Conservation (phyloP, 1,140 invertebrate genomes). For the Parasteatoda tepidariorum region DNA sequence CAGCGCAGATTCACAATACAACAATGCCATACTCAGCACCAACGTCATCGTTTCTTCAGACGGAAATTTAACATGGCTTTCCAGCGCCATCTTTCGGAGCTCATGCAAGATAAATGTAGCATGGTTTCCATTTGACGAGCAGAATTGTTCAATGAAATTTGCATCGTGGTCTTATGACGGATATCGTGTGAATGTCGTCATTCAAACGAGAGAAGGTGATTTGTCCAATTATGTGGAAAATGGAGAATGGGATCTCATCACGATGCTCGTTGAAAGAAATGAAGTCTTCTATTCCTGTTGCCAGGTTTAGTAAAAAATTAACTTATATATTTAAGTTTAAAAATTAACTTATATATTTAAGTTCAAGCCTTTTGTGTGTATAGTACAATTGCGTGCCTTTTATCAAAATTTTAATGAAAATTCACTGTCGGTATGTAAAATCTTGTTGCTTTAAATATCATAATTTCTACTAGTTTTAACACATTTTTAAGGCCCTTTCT, state of each 20-base stretch:
- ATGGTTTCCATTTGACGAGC: slow-evolving; percentile 74
- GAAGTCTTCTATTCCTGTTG: slow-evolving; percentile 72
- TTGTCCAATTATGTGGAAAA: slow-evolving; percentile 74
- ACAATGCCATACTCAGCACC: slow-evolving; percentile 68
- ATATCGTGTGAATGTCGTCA: slow-evolving; percentile 61
- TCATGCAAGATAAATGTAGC: slow-evolving; percentile 70
- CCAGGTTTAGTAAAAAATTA: slow-evolving; percentile 35
- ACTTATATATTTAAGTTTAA: too few species aligned
- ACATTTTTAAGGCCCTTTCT: too few species aligned
- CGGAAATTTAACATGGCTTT: slow-evolving; percentile 68
- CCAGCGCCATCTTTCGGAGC: slow-evolving; percentile 68
- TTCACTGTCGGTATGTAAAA: background rate
- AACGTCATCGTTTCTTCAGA: slow-evolving; percentile 68
- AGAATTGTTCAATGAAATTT: slow-evolving; percentile 91
- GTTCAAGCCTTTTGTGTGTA: too few species aligned
- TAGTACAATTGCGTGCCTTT: background rate
- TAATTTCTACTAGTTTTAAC: too few species aligned
- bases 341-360: too few species aligned
- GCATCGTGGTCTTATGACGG: slow-evolving; percentile 96
- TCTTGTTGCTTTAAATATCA: background rate
- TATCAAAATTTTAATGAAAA: background rate
- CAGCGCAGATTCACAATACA: slow-evolving; percentile 69
- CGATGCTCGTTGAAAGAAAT: slow-evolving; percentile 70
- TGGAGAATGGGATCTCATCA: slow-evolving; percentile 75
- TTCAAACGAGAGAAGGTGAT: slow-evolving; percentile 70